Evolutionary conservation across 2,888 invertebrate species (phyloP).

Genomic region (Aromia moschata): DNA sequence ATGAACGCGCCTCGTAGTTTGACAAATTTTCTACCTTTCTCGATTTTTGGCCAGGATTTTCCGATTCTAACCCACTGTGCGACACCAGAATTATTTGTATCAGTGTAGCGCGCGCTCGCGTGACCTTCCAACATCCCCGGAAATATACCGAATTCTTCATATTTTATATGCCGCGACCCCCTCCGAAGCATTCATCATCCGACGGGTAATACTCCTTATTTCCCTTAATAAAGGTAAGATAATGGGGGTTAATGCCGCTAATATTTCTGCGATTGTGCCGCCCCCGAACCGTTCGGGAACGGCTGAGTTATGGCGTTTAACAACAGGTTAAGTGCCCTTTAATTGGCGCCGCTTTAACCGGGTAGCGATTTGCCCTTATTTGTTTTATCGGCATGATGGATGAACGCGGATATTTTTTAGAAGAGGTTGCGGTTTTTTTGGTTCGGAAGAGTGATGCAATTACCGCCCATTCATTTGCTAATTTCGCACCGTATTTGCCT

Average conservation of each 20-base stretch:
- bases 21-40: too few species aligned
- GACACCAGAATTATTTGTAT: slow-evolving; percentile 20
- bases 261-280: slow-evolving; percentile 37
- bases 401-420: not conserved
- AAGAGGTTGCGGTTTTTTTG: not conserved
- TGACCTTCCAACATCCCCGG: slow-evolving; percentile 31
- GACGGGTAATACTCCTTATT: slow-evolving; percentile 38
- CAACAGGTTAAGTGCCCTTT: slow-evolving; percentile 31
- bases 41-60: too few species aligned
- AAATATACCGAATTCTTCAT: slow-evolving; percentile 42
- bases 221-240: slow-evolving; percentile 43
- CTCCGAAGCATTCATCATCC: slow-evolving; percentile 41
- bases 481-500: too few species aligned
- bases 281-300: slow-evolving; percentile 19
- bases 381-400: slow-evolving; percentile 10
- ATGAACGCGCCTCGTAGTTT: too few species aligned
- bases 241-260: slow-evolving; percentile 45
- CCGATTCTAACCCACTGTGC: slow-evolving; percentile 20
- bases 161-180: slow-evolving; percentile 40
- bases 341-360: slow-evolving; percentile 5
- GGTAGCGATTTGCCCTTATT: slow-evolving; percentile 21
- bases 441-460: not conserved
- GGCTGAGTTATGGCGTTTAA: slow-evolving; percentile 24
- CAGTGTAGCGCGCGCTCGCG: slow-evolving; percentile 28
- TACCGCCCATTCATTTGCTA: too few species aligned